phyloP scores from a whole-genome alignment of 2,888 invertebrate genomes.

The Stratiomys singularior region DNA sequence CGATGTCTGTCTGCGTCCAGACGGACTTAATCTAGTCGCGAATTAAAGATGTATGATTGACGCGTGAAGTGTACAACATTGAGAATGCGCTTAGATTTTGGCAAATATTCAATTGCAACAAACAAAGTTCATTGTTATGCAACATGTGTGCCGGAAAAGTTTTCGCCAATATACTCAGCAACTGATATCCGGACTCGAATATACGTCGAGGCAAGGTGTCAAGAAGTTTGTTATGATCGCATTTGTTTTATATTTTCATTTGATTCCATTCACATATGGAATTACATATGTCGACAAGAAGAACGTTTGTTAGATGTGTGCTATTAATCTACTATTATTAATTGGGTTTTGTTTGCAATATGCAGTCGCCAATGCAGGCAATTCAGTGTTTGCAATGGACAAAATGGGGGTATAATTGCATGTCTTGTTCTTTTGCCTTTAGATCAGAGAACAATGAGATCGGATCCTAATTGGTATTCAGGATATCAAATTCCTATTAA shows the following conservation, averaged over 20 bases:
- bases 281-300: background rate
- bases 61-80: conserved; percentile 44
- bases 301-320: background rate
- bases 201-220: conserved; percentile 16
- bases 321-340: too few species aligned
- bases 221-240: background rate
- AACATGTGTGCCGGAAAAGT: background rate
- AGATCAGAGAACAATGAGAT: too few species aligned
- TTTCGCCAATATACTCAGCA: background rate
- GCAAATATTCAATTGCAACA: conserved; percentile 46
- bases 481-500: too few species aligned
- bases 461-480: too few species aligned
- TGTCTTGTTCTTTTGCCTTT: too few species aligned
- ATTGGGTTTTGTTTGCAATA: too few species aligned
- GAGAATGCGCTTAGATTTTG: conserved; percentile 36
- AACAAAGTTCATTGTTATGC: conserved; percentile 24
- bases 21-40: background rate
- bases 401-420: too few species aligned
- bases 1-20: too few species aligned
- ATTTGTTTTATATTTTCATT: too few species aligned
- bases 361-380: too few species aligned
- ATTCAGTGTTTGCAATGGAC: too few species aligned
- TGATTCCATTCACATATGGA: too few species aligned
- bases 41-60: conserved; percentile 13
- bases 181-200: conserved; percentile 13